Percentiles rank a stretch among this genome's conserved stretches.
Conservation (phyloP, 2,888 invertebrate species). For the Torymus texanus region DNA sequence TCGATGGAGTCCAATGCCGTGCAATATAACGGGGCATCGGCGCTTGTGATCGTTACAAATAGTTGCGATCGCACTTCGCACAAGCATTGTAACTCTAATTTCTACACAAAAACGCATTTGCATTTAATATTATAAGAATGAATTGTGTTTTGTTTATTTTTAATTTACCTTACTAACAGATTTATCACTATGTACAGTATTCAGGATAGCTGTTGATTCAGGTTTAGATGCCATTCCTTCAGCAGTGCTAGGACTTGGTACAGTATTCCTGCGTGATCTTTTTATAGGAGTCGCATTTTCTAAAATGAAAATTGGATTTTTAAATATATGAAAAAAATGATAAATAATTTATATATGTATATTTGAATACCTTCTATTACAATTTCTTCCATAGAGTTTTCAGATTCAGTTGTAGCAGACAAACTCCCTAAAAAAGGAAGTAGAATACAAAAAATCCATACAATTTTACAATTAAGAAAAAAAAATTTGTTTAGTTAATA, state of each 20-base stretch:
- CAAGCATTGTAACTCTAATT: slow-evolving; percentile 75
- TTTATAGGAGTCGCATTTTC: slow-evolving; percentile 68
- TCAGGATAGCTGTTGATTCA: slow-evolving; percentile 71
- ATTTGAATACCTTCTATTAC: slow-evolving; percentile 68
- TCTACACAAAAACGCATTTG: slow-evolving; percentile 62
- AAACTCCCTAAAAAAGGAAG: slow-evolving; percentile 46
- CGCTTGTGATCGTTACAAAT: slow-evolving; percentile 76
- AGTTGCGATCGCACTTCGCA: slow-evolving; percentile 77
- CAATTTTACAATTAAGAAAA: no score
- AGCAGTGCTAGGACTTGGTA: slow-evolving; percentile 74
- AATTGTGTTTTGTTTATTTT: not conserved
- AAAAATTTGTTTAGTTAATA: not conserved
- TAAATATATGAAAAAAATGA: slow-evolving; percentile 2
- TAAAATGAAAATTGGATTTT: slow-evolving; percentile 49
- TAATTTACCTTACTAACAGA: slow-evolving; percentile 31
- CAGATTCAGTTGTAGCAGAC: slow-evolving; percentile 65
- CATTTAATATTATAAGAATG: slow-evolving; percentile 12
- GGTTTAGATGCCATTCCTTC: slow-evolving; percentile 74
- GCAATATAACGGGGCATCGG: slow-evolving; percentile 81
- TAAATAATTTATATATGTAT: slow-evolving; percentile 9
- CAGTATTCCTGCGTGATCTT: slow-evolving; percentile 70
- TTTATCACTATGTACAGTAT: slow-evolving; percentile 49
- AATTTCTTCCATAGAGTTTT: slow-evolving; percentile 64
- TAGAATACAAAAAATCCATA: no score
- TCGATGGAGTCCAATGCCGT: slow-evolving; percentile 87